Conservation (phyloP, 2,113 vertebrate species). For the Tretioscincus oriximinensis region DNA sequence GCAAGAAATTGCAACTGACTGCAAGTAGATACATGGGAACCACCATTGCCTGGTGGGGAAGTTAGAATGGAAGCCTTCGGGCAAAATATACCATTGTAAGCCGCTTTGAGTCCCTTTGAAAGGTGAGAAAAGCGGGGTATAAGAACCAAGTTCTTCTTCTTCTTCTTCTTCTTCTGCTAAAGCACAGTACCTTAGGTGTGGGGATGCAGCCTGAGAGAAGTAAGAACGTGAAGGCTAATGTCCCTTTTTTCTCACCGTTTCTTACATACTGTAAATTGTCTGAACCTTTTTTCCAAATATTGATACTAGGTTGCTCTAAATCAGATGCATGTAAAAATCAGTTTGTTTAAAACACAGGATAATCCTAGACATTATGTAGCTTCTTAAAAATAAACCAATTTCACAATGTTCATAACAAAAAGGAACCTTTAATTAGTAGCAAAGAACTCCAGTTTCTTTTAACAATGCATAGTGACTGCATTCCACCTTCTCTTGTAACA, state of each 20-base stretch:
- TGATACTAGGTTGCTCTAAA: background rate
- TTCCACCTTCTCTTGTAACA: constrained; percentile 8
- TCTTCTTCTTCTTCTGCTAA: no score
- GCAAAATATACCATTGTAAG: no score
- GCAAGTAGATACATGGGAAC: no score
- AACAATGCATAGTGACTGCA: constrained; percentile 1
- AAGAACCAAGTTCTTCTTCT: no score
- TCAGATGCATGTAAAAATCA: constrained; percentile 46
- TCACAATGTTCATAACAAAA: constrained; percentile 27
- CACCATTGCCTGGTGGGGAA: no score
- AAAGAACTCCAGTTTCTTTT: constrained; percentile 24
- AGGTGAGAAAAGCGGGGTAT: no score
- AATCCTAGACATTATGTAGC: constrained; percentile 35
- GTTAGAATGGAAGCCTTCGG: no score
- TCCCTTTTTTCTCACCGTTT: no score
- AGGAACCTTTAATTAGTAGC: constrained; percentile 9
- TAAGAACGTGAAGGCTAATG: background rate
- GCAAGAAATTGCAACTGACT: no score
- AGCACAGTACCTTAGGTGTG: no score
- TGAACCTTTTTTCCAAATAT: background rate
- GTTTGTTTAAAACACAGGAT: constrained; percentile 15
- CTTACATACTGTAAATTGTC: background rate
- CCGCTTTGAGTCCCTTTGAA: no score
- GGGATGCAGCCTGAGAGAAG: no score
- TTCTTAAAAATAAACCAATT: constrained; percentile 18